Evolutionary conservation across 2,113 vertebrate species (phyloP).

Genomic region (Spea bombifrons): DNA sequence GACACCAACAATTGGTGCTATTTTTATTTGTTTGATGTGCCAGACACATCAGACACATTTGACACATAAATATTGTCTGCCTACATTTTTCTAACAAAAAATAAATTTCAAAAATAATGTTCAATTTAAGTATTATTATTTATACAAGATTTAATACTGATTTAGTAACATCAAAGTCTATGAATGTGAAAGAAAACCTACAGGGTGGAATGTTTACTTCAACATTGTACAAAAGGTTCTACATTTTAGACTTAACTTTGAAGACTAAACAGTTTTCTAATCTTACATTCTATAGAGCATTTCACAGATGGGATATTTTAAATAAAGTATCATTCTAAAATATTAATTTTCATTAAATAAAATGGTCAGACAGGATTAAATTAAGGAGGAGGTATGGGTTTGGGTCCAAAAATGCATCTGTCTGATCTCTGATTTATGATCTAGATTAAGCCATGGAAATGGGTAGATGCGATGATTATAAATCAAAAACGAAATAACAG

Average conservation of each 20-base stretch:
- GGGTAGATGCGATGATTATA: constrained; percentile 36
- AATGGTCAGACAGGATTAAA: constrained; percentile 33
- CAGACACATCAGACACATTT: too few relatives aligned
- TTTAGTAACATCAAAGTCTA: background rate
- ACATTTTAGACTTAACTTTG: constrained; percentile 8
- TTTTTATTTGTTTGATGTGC: too few relatives aligned
- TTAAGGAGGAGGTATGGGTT: constrained; percentile 7
- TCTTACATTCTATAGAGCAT: constrained; percentile 5
- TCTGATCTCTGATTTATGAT: constrained; percentile 38
- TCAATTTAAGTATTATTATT: background rate
- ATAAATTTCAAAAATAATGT: background rate
- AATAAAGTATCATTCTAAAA: constrained; percentile 1
- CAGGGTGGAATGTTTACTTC: constrained; percentile 9
- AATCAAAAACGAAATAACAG: constrained; percentile 12
- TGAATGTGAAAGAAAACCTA: background rate
- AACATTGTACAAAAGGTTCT: constrained; percentile 1
- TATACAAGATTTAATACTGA: background rate
- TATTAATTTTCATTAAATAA: constrained; percentile 36
- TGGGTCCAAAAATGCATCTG: constrained; percentile 17
- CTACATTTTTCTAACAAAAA: too few relatives aligned
- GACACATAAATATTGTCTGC: too few relatives aligned
- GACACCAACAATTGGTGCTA: too few relatives aligned
- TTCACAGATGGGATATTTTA: constrained; percentile 4
- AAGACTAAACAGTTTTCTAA: constrained; percentile 37
- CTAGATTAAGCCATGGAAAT: constrained; percentile 34